Base-by-base conservation (phyloP, 2,888 invertebrate genomes). In the Dryococelus australis region DNA sequence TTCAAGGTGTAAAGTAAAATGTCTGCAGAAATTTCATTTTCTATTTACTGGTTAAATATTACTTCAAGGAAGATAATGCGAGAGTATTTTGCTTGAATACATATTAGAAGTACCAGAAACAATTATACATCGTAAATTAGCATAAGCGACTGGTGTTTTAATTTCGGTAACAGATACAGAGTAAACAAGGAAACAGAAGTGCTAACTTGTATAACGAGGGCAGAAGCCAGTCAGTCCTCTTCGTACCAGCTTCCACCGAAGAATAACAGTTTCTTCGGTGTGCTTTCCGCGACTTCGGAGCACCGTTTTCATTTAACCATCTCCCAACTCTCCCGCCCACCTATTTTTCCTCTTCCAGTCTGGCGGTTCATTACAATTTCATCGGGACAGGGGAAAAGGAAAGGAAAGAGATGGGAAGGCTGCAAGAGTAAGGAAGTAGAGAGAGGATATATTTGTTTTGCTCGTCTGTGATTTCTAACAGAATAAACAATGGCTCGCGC, bases 381-480 rank as follows among this genome's bases (percentile, higher is more conserved):
- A 65, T 65, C 65, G 65, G 65, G 20, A 65, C 16, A 10, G 65
- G 10, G 65, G 20, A 65, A 20, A 20, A 65, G 65, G n/a, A 24
- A n/a, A 5, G 65, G 65, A 16, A 65, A 47, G 16, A 5, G 47
- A 5, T 13, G 65, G 6, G 65, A n/a, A 24, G 65, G 20, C 1
- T 1, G 8, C 1, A 16, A 1, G 65, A 65, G 65, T 2, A 65
- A 65, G 65, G 65, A 65, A n/a, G 65, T 65, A n/a, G 65, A 65
- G 6, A n/a, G 51, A 51, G 8, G 51, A 51, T 8, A 65, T 65
- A 24, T 65, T 65, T 65, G 65, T 65, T 65, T 65, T 65, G 65
- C 24, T n/a, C 65, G 65, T 24, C 65, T 65, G 65, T 65, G 65
- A 65, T 65, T 65, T 65, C 65, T n/a, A 65, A 65, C 65, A n/a